Conservation (phyloP, 2,113 vertebrate species). For the Tapirus terrestris region DNA sequence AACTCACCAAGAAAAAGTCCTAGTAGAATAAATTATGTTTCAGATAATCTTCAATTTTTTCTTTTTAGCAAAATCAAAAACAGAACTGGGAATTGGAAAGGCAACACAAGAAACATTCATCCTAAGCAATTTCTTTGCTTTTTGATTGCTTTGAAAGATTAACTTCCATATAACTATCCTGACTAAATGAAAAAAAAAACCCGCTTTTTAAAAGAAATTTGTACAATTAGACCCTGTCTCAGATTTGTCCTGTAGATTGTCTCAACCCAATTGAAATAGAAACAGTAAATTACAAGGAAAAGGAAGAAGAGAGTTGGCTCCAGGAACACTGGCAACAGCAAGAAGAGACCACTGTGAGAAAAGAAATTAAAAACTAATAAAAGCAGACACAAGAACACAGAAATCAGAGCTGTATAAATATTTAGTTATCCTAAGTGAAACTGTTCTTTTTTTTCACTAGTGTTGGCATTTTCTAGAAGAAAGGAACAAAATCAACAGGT, state of each 20-base stretch:
- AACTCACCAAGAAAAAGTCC: slow-evolving; percentile 29
- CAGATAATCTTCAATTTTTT: not conserved
- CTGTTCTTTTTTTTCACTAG: not conserved
- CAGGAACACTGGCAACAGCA: not conserved
- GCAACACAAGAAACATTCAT: not conserved
- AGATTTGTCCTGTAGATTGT: not conserved
- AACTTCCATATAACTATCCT: not conserved
- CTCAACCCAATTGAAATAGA: not conserved
- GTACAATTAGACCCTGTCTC: not conserved
- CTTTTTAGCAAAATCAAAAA: slow-evolving; percentile 36
- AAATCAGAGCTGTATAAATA: not conserved
- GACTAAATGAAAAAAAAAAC: not conserved
- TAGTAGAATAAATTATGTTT: slow-evolving; percentile 33
- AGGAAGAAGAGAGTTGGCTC: not conserved
- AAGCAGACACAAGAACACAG: not conserved
- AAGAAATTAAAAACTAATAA: slow-evolving; percentile 39
- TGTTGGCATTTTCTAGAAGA: slow-evolving; percentile 29
- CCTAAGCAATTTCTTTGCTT: not conserved
- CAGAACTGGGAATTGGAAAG: not conserved
- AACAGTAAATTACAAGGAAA: not conserved
- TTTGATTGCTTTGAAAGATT: slow-evolving; percentile 6
- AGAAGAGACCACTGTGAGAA: not conserved
- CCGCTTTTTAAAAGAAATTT: not conserved
- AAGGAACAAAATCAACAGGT: not conserved
- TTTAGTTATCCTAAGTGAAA: not conserved